Conservation (phyloP, 2,888 invertebrate species). For the Hydriomena furcata region DNA sequence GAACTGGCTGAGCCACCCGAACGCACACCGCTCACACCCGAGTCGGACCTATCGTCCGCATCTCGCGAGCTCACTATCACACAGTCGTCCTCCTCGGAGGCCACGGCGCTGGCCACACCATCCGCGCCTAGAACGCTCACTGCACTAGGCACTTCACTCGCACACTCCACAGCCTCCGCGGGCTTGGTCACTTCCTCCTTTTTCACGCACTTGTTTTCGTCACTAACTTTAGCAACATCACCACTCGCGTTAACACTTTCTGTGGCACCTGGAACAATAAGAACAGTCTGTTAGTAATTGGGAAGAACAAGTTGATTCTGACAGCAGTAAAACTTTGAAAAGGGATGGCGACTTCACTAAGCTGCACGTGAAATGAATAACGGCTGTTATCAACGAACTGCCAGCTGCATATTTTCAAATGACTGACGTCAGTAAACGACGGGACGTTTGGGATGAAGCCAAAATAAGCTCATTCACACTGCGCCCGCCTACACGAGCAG, state of each 20-base stretch:
- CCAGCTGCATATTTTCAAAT: constrained; percentile 57
- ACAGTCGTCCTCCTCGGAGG: constrained; percentile 86
- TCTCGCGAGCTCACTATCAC: constrained; percentile 85
- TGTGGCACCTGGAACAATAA: constrained; percentile 72
- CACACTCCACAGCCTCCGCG: constrained; percentile 56
- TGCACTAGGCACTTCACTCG: constrained; percentile 77
- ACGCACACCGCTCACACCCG: constrained; percentile 90
- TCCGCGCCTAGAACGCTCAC: constrained; percentile 74
- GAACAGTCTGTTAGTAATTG: constrained; percentile 21
- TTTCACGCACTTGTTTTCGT: constrained; percentile 75
- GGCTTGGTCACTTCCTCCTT: constrained; percentile 59
- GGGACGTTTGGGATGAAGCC: constrained; percentile 71
- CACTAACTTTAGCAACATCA: constrained; percentile 73
- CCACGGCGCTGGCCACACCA: constrained; percentile 80
- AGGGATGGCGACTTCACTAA: constrained; percentile 17
- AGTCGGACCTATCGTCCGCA: constrained; percentile 85
- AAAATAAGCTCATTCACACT: constrained; percentile 77
- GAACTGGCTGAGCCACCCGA: constrained; percentile 89
- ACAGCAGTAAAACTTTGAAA: not conserved
- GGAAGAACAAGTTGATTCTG: not conserved
- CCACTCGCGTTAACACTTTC: constrained; percentile 74
- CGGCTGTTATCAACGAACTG: constrained; percentile 46
- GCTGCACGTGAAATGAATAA: constrained; percentile 34
- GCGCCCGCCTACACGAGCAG: constrained; percentile 57
- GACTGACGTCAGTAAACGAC: constrained; percentile 62